Evolutionary conservation across 2,113 vertebrate genomes (phyloP), one percentile per base, ranked within the genome.

Genomic region (Macrotus californicus): DNA sequence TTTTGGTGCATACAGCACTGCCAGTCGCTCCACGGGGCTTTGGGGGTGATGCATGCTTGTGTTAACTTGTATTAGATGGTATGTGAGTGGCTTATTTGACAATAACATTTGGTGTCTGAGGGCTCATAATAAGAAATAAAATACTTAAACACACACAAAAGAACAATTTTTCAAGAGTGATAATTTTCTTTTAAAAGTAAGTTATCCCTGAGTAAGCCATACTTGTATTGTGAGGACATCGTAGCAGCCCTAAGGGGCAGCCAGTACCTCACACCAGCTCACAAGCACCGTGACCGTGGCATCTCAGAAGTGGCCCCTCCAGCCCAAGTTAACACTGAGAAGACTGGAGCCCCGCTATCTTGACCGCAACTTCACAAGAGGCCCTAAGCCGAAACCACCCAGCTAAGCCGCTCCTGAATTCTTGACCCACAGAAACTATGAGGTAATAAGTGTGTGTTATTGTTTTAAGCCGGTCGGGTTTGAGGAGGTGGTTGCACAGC

Each of bases 111-210:
- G 31, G n/a, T 72, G 24, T 56, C 48, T 70, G 9, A 87, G 56
- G 46, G 24, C 41, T 67, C 31, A 92, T 61, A 87, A 93, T 75
- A 6, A 97, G 46, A 85, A 96, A 54, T 80, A 91, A 91, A 93
- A 81, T 89, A 72, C 34, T 64, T 77, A 72, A 89, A 89, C 15
- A 56, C 24, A 83, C 34, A 77, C 8, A 83, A 82, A 75, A 67
- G 18, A 59, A 52, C 9, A n/a, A 0, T 52, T 91, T 96, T 86
- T 91, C 4, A 79, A 92, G 69, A 95, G 34, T 72, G 95, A 61
- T 82, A 52, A 85, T 83, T 93, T 95, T 87, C 90, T 87, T 96
- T 79, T 46, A 80, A 88, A 94, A 88, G 43, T 67, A 84, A 79
- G 36, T 29, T 86, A 56, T 29, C 61, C 19, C n/a, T 88, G 56